Evolutionary conservation across 2,888 invertebrate genomes (phyloP), one percentile per base, ranked within the genome.

Genomic region (Lottia scabra): DNA sequence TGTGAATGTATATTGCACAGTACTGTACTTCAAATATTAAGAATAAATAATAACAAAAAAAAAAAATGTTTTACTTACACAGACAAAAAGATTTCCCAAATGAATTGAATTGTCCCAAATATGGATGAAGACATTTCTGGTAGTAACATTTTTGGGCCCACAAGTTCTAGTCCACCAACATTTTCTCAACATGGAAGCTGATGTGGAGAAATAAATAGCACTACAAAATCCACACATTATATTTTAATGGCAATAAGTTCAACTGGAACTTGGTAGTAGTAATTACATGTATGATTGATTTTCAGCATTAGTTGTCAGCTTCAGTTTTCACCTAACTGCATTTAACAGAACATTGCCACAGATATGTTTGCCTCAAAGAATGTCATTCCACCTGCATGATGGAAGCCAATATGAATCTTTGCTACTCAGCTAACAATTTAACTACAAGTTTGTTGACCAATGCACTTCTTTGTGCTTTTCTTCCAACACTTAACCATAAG

Each of bases 131-230:
- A n/a, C n/a, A n/a, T n/a, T n/a, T n/a, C n/a, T n/a, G n/a, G n/a
- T n/a, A n/a, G n/a, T n/a, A n/a, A n/a, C n/a, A n/a, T n/a, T n/a
- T n/a, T n/a, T n/a, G n/a, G n/a, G n/a, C 30, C 74, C 74, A 74
- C 15, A 74, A 27, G 44, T 43, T 10, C 13, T 43, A 23, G 45
- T 68, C 65, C 12, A 19, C n/a, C 44, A 44, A 44, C 8, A 74
- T 65, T 30, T 66, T 27, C 38, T 74, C 44, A 43, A 74, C 63
- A 43, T 63, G 65, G n/a, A n/a, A 74, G 67, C 19, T 74, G 67
- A 68, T 68, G 68, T 15, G 65, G 66, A 44, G 71, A 30, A 16
- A 27, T 71, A 43, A 26, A 30, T 6, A 68, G 30, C 2, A 69
- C 44, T 56, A 73, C 64, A 64, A 73, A 70, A 56, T 73, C 73